Percentiles rank a stretch among this genome's conserved stretches.
Conservation (phyloP, 2,888 invertebrate species). For the Masnerella sp. region DNA sequence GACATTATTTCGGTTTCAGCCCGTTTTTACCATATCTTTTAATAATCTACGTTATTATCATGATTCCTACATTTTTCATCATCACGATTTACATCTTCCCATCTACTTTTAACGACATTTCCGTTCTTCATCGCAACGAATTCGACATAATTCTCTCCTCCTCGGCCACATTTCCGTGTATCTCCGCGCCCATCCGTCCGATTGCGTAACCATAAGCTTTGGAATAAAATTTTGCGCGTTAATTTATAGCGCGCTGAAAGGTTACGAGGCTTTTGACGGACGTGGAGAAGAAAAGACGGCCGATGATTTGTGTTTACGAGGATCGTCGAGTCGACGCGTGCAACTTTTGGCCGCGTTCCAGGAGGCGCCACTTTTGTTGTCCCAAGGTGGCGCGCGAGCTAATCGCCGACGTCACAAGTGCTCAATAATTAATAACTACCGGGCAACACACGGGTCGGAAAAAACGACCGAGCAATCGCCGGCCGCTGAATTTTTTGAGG, state of each 20-base stretch:
- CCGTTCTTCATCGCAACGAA: no score
- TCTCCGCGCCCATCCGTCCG: no score
- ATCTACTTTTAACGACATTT: no score
- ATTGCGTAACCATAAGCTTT: not conserved
- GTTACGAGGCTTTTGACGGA: slow-evolving; percentile 7
- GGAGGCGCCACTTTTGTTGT: slow-evolving; percentile 37
- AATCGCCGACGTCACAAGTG: slow-evolving; percentile 10
- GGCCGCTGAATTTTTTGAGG: slow-evolving; percentile 9
- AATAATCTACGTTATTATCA: no score
- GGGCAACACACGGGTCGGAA: not conserved
- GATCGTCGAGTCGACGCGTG: slow-evolving; percentile 32
- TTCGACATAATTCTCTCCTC: no score
- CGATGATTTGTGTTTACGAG: slow-evolving; percentile 36
- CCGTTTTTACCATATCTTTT: not conserved
- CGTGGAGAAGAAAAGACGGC: not conserved
- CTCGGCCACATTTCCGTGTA: no score
- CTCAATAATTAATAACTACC: slow-evolving; percentile 22
- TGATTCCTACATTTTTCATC: no score
- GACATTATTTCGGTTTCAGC: no score
- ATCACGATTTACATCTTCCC: no score
- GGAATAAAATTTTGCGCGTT: slow-evolving; percentile 12
- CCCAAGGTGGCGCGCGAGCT: slow-evolving; percentile 11
- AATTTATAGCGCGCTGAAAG: slow-evolving; percentile 23
- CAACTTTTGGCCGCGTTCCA: slow-evolving; percentile 40
- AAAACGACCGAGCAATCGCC: slow-evolving; percentile 3